Evolutionary conservation across 2,797 vertebrate genomes (phyloP), one percentile per base, ranked within the genome.

Genomic region (Erethizon dorsatum): DNA sequence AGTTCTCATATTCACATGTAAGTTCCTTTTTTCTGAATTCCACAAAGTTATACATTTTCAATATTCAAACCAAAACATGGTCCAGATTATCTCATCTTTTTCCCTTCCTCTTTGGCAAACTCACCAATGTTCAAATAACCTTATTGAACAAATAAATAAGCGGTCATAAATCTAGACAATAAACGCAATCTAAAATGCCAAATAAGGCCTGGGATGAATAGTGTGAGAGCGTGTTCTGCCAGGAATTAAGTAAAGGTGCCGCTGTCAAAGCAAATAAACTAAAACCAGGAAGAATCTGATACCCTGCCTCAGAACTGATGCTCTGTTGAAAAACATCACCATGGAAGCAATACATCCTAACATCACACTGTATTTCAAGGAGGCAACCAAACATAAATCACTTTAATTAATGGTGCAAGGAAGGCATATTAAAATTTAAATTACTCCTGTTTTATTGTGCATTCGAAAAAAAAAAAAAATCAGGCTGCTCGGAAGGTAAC

Each of bases 311-410:
- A 13, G 69, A 96, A 87, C 52, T n/a, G 80, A 4, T 0, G 10
- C 17, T 82, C 85, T 83, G 17, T 94, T 97, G 83, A 75, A 97
- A 93, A 80, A 91, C 79, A 73, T 84, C 52, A 84, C 14, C 82
- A 83, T n/a, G 77, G 57, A 94, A 95, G 95, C 91, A 88, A 0
- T 67, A 90, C 84, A 65, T 77, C 56, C 95, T 96, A 94, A 93
- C 61, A 95, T 80, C 69, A 91, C 45, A 71, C 15, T 96, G 83
- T 75, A 94, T 97, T 97, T 93, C 95, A 95, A 96, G 41, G 89
- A 93, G 93, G 90, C 86, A 98, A 88, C 50, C 75, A 95, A 73
- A 84, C 94, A 92, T 97, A 97, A 97, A 97, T 98, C 97, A 95
- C 93, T 97, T 83, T 92, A 92, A 83, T 95, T 96, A 95, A 95